Evolutionary conservation across 2,888 invertebrate genomes (phyloP).

Genomic region (Tetheella fluctuosa): DNA sequence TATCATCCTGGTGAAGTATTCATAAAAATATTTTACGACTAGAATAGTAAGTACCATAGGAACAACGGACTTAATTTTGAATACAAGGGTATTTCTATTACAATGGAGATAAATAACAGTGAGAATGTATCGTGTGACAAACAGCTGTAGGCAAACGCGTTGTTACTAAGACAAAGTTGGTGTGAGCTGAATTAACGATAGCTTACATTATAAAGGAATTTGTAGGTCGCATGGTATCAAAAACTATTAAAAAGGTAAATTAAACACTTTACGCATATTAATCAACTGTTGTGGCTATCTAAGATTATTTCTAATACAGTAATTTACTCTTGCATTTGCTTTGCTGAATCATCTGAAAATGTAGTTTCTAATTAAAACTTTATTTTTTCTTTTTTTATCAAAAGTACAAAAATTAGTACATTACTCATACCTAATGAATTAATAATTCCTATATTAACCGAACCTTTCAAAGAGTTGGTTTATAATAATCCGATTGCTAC

Average conservation of each 20-base stretch:
- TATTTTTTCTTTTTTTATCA: too few species aligned
- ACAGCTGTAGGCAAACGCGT: slow-evolving; percentile 21
- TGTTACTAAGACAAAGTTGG: slow-evolving; percentile 14
- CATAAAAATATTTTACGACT: slow-evolving; percentile 9
- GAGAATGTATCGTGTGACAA: slow-evolving; percentile 29
- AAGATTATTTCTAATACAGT: too few species aligned
- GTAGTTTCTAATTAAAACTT: too few species aligned
- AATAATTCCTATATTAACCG: not conserved
- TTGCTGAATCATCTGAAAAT: too few species aligned
- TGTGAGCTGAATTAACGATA: slow-evolving; percentile 18
- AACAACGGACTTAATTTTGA: not conserved
- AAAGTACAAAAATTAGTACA: too few species aligned
- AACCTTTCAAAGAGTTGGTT: too few species aligned
- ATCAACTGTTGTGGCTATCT: too few species aligned
- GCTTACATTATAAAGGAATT: not conserved
- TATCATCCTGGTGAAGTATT: not conserved
- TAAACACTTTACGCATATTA: too few species aligned
- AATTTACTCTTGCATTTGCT: too few species aligned
- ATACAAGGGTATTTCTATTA: slow-evolving; percentile 6
- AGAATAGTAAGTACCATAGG: not conserved
- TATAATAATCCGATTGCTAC: too few species aligned
- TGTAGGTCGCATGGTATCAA: not conserved
- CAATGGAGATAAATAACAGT: slow-evolving; percentile 15
- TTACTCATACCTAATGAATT: too few species aligned
- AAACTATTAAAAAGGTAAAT: too few species aligned